A percentile compares a stretch with the other conserved stretches of the same genome.
Evolutionary conservation across 2,797 vertebrate species (phyloP).

Genomic region (Streptopelia turtur): DNA sequence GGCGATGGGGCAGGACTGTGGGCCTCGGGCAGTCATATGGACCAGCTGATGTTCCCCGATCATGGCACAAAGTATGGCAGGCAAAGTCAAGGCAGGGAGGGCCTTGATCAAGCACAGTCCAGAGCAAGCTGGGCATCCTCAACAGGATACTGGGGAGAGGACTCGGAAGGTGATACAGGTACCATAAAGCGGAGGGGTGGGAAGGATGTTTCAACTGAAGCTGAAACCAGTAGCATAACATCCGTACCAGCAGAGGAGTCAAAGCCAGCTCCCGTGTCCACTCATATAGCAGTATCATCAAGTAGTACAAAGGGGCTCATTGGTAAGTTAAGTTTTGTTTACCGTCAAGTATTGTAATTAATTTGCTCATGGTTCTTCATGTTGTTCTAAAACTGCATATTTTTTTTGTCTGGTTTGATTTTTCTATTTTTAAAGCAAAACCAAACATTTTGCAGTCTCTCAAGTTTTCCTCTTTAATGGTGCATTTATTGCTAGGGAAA

Average conservation of each 20-base stretch:
- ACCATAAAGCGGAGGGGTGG: constrained; percentile 97
- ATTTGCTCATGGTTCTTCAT: neutral
- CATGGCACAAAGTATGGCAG: constrained; percentile 79
- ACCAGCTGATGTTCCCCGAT: constrained; percentile 84
- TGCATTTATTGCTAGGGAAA: neutral
- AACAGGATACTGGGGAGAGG: constrained; percentile 97
- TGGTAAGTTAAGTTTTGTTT: constrained; percentile 81
- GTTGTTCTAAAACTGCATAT: neutral
- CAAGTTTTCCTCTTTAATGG: neutral
- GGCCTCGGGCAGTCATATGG: constrained; percentile 79
- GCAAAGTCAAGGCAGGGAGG: constrained; percentile 80
- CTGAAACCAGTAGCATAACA: constrained; percentile 90
- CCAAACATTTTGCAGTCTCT: neutral
- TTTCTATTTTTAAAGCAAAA: neutral
- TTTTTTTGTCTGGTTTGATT: neutral
- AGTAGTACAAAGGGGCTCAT: constrained; percentile 86
- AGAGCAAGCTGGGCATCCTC: constrained; percentile 94
- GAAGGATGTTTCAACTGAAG: constrained; percentile 91
- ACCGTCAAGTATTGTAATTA: neutral
- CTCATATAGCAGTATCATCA: constrained; percentile 86
- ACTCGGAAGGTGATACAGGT: constrained; percentile 96
- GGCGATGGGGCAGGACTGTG: constrained; percentile 79
- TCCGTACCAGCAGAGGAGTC: constrained; percentile 89
- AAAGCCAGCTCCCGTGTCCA: constrained; percentile 83
- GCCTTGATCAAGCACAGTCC: constrained; percentile 87